These are phyloP conservation scores for Zaprionus obscuricornis DNA, from an alignment of 2,888 invertebrate genomes.

Conservation along the genomic window DNA sequence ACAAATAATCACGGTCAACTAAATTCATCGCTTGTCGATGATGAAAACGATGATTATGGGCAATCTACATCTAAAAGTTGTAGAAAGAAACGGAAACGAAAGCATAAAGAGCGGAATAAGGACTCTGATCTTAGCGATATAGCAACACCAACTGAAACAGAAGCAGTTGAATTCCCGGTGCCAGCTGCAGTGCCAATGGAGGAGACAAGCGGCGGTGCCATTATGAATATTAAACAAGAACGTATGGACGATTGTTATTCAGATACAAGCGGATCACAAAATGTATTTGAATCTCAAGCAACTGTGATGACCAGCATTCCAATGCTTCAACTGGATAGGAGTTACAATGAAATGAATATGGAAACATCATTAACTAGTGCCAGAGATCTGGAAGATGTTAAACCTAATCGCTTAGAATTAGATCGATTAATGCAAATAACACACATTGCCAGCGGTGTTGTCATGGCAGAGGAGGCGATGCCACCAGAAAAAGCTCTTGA, in stretches of 20 bases:
- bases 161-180: background rate
- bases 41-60: slow-evolving; percentile 55
- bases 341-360: slow-evolving; percentile 38
- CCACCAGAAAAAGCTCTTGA: slow-evolving; percentile 37
- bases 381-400: slow-evolving; percentile 71
- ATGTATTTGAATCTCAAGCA: slow-evolving; percentile 30
- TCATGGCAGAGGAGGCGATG: slow-evolving; percentile 60
- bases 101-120: slow-evolving; percentile 66
- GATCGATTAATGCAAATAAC: slow-evolving; percentile 78
- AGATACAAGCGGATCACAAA: slow-evolving; percentile 12
- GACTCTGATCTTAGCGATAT: slow-evolving; percentile 24
- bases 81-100: slow-evolving; percentile 81
- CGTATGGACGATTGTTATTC: slow-evolving; percentile 42
- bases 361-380: background rate
- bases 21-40: slow-evolving; percentile 81
- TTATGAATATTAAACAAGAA: slow-evolving; percentile 74
- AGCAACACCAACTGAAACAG: background rate
- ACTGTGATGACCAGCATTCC: slow-evolving; percentile 79
- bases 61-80: slow-evolving; percentile 59
- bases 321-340: slow-evolving; percentile 69
- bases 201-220: slow-evolving; percentile 20
- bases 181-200: background rate
- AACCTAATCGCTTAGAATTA: slow-evolving; percentile 77
- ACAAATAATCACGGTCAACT: slow-evolving; percentile 82
- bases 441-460: slow-evolving; percentile 73